phyloP scores from a whole-genome alignment of 2,888 invertebrate species.

The Euspilapteryx auroguttella region DNA sequence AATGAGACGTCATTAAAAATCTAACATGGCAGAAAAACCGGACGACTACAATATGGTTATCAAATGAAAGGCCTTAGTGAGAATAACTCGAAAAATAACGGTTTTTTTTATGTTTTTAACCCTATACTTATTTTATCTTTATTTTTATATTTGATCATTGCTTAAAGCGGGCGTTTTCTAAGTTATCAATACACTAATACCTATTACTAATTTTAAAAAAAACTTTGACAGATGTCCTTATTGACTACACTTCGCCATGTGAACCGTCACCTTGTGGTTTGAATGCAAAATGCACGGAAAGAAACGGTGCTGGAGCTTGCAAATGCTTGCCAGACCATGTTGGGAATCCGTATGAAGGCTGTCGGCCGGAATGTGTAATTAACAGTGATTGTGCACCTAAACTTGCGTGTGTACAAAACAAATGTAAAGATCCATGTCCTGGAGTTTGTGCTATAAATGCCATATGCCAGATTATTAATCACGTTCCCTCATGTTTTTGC shows the following conservation, averaged over 20 bases:
- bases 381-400: slow-evolving; percentile 77
- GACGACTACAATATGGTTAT: too few relatives aligned
- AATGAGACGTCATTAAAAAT: too few relatives aligned
- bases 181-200: too few relatives aligned
- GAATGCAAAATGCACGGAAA: slow-evolving; percentile 64
- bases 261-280: slow-evolving; percentile 70
- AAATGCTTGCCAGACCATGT: slow-evolving; percentile 65
- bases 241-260: slow-evolving; percentile 61
- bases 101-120: too few relatives aligned
- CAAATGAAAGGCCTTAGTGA: too few relatives aligned
- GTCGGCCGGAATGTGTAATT: slow-evolving; percentile 79
- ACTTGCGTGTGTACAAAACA: slow-evolving; percentile 73
- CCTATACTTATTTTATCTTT: too few relatives aligned
- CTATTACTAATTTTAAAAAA: too few relatives aligned
- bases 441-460: slow-evolving; percentile 74
- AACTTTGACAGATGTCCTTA: slow-evolving; percentile 34
- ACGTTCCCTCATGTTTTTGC: slow-evolving; percentile 74
- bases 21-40: too few relatives aligned
- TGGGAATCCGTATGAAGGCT: slow-evolving; percentile 61
- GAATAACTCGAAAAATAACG: too few relatives aligned
- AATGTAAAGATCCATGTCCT: slow-evolving; percentile 79
- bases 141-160: too few relatives aligned
- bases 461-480: slow-evolving; percentile 74
- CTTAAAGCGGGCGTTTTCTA: too few relatives aligned
- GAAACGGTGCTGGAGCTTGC: slow-evolving; percentile 70